Base-by-base conservation (phyloP, 1,140 invertebrate species). In the Drosophila asahinai region DNA sequence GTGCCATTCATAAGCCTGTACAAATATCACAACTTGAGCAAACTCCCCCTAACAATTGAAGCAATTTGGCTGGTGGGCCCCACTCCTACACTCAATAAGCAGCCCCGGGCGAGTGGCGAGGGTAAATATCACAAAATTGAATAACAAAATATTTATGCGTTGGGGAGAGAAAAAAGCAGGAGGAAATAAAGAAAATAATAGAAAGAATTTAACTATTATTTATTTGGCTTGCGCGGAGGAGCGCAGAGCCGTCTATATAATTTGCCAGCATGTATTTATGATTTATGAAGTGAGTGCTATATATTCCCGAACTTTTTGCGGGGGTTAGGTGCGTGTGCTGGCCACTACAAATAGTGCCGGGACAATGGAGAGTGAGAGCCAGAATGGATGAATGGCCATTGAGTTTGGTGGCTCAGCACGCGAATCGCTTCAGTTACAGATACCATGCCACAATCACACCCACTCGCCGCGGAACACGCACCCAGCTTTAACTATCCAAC, bases 231-330 rank as follows among this genome's bases (percentile, higher is more conserved):
- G 78, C 61, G 64, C 57, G 66, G 52, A 47, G 54, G 64, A 70
- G 74, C 33, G 64, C 68, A n/a, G 58, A n/a, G 43, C 70, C 83
- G 67, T 89, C 84, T 74, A 72, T 77, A 89, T 87, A 89, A 87
- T 87, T 87, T 81, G 84, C 83, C 78, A 76, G 81, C 81, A 89
- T 89, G 48, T 83, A 87, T 83, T 89, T 84, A 89, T 89, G 83
- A 87, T 87, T 87, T 87, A 87, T 87, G 78, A 84, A 84, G 70
- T 87, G 73, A 48, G 64, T 60, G 77, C 38, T 57, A 33, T 40
- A 27, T 71, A 40, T 62, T 15, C 27, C 14, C 40, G 9, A 33
- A 45, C n/a, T 27, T 25, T 15, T 2, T 65, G 71, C 72, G 51
- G 17, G 33, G 12, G 17, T 14, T 55, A 22, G 52, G 78, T 87